These are phyloP conservation scores for Plagodis dolabraria DNA, from an alignment of 2,888 invertebrate genomes.

Conservation along the genomic window DNA sequence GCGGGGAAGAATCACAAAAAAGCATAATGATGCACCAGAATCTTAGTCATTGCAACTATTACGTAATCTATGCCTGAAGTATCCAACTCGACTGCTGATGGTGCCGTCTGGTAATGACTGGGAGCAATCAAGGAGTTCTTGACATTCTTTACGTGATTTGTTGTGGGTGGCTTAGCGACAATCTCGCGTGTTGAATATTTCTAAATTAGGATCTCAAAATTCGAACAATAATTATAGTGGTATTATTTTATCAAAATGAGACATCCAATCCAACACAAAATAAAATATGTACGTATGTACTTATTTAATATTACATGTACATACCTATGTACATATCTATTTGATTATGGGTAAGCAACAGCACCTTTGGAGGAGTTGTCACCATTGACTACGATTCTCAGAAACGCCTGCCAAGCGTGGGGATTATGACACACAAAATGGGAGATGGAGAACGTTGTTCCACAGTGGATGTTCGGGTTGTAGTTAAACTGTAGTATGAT, in stretches of 20 bases:
- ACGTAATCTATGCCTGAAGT: background rate
- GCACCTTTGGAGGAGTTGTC: too few relatives aligned
- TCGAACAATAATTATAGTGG: conserved; percentile 1
- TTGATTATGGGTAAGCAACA: too few relatives aligned
- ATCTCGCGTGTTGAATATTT: conserved; percentile 16
- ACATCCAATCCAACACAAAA: conserved; percentile 32
- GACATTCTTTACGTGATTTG: conserved; percentile 40
- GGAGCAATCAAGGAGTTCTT: conserved; percentile 30
- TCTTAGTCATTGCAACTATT: background rate
- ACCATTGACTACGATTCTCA: too few relatives aligned
- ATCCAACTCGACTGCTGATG: conserved; percentile 14
- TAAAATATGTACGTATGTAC: too few relatives aligned
- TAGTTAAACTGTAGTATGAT: too few relatives aligned
- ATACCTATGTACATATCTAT: too few relatives aligned
- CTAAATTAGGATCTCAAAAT: background rate
- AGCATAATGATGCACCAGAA: background rate
- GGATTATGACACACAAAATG: too few relatives aligned
- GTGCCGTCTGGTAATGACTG: conserved; percentile 36
- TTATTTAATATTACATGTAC: too few relatives aligned
- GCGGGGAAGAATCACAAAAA: conserved; percentile 38
- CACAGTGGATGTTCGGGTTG: too few relatives aligned
- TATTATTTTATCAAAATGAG: too few relatives aligned
- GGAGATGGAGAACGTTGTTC: too few relatives aligned
- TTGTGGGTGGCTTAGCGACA: conserved; percentile 18
- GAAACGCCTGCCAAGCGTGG: too few relatives aligned